Percentiles rank a stretch among this genome's conserved stretches.
These are phyloP conservation scores for Nematostella vectensis DNA, from an alignment of 92 coral and sea anemone genomes.

Conservation along the genomic window DNA sequence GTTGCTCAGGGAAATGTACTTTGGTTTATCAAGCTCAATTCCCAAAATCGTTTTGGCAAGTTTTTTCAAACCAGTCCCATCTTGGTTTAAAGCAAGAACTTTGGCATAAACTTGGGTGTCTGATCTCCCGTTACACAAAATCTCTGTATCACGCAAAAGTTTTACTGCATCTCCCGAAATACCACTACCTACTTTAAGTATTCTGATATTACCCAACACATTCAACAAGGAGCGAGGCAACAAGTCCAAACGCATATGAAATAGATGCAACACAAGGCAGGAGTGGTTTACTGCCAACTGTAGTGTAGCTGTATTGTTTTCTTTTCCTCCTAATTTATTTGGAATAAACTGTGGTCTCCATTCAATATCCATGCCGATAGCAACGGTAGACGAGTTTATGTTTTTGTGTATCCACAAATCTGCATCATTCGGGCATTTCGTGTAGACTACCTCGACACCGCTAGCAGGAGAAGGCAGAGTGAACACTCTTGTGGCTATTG, in stretches of 20 bases:
- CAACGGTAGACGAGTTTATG: constrained; percentile 30
- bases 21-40: constrained; percentile 50
- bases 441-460: constrained; percentile 51
- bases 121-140: constrained; percentile 48
- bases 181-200: constrained; percentile 73
- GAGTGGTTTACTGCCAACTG: constrained; percentile 62
- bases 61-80: constrained; percentile 42
- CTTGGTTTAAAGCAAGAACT: constrained; percentile 8
- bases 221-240: constrained; percentile 37
- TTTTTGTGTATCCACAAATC: constrained; percentile 86
- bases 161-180: constrained; percentile 52
- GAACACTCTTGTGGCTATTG: too few relatives aligned
- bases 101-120: constrained; percentile 57
- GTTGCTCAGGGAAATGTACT: constrained; percentile 39
- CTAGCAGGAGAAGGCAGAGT: constrained; percentile 40
- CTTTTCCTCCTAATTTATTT: constrained; percentile 74
- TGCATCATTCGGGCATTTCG: constrained; percentile 56
- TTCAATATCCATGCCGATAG: constrained; percentile 83
- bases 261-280: constrained; percentile 59
- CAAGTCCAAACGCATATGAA: constrained; percentile 24
- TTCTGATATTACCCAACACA: constrained; percentile 29
- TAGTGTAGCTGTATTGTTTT: constrained; percentile 75
- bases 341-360: constrained; percentile 87
- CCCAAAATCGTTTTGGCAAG: constrained; percentile 39
- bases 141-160: constrained; percentile 39